Conservation (phyloP, 2,113 vertebrate genomes). For the Neoarius graeffei region DNA sequence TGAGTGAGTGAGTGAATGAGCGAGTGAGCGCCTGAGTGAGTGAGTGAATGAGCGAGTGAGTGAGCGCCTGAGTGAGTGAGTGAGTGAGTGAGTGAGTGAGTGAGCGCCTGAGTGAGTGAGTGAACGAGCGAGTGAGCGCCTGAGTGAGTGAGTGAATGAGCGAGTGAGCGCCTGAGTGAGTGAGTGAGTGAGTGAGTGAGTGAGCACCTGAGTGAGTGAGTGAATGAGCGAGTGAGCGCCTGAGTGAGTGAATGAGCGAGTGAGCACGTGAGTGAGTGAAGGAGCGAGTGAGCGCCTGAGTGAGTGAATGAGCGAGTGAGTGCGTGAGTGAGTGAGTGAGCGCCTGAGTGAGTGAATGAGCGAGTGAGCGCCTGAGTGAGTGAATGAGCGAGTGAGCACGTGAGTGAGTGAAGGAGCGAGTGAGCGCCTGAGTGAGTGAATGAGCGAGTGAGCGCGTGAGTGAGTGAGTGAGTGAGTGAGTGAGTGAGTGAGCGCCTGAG, state of each 20-base stretch:
- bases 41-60: no score
- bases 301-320: neutral
- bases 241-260: neutral
- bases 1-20: no score
- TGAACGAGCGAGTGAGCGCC: no score
- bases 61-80: no score
- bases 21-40: no score
- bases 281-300: neutral
- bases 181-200: no score
- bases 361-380: no score
- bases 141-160: no score
- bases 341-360: neutral
- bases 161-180: no score
- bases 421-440: neutral
- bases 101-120: no score
- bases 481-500: neutral
- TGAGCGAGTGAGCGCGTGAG: neutral
- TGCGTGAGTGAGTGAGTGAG: neutral
- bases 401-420: neutral
- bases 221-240: neutral
- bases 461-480: neutral
- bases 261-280: neutral
- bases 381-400: neutral
- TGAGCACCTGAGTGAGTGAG: no score
- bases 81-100: no score